Evolutionary conservation across 1,140 invertebrate species (phyloP), one percentile per base, ranked within the genome.

Genomic region (Copidosoma floridanum): DNA sequence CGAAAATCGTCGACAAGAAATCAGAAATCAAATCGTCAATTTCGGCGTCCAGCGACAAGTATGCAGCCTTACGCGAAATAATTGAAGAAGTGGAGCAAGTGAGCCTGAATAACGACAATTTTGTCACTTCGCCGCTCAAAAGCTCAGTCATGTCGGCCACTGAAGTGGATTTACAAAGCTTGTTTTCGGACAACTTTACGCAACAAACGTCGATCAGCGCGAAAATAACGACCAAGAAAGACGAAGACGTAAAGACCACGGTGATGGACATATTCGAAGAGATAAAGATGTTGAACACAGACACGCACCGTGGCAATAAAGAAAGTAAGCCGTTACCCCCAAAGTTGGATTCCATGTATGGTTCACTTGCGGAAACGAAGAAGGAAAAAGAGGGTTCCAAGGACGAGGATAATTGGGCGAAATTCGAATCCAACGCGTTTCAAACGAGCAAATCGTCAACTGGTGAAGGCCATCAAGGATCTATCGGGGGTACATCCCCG

Each of bases 401-500:
- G 47, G 71, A 80, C 4, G 74, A 79, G 1, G 68, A 71, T 6
- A 80, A 76, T 26, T 83, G 82, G 82, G 80, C 81, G 0, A 83
- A 82, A 44, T 84, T 84, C 67, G 81, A 82, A 43, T 70, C 73
- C 0, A 70, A 68, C 21, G 57, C 74, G 7, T 75, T 77, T 26
- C 67, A 71, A 43, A 68, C 69, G 8, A 71, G 78, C 60, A 78
- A 72, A 74, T 78, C 70, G 61, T 75, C 56, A 50, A n/a, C n/a
- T n/a, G 77, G 63, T 64, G 79, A 75, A 62, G 76, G 63, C 57
- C n/a, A n/a, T n/a, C 76, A 72, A 67, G 74, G 73, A 73, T 81
- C 73, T 5, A 75, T 81, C 68, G 84, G 84, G 40, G 84, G 81
- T 43, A 82, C 84, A 6, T 89, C 88, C 2, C 88, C 88, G 0